Conservation (phyloP, 2,888 invertebrate species). For the Ichneumoninae sp. region DNA sequence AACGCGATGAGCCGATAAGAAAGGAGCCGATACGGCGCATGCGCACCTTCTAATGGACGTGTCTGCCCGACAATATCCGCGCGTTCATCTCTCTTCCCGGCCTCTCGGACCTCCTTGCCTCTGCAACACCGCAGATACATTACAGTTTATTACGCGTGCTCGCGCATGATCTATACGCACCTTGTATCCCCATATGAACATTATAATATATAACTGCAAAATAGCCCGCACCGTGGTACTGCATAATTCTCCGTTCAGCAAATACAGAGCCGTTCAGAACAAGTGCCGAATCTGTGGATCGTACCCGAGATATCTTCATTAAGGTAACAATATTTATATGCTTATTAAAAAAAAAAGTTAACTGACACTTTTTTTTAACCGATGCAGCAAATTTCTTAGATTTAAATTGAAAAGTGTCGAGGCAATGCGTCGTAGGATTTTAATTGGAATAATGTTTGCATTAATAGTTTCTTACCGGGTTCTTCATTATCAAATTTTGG, state of each 20-base stretch:
- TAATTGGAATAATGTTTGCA: too few species aligned
- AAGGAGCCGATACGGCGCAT: constrained; percentile 33
- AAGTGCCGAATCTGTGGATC: neutral
- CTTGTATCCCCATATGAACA: constrained; percentile 9
- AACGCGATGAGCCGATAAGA: constrained; percentile 56
- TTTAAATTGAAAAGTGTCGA: too few species aligned
- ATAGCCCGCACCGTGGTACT: neutral
- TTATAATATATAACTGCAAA: constrained; percentile 21
- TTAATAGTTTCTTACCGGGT: too few species aligned
- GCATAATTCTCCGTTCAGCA: constrained; percentile 2
- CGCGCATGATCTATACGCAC: constrained; percentile 50
- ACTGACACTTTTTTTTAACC: too few species aligned
- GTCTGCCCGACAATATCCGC: constrained; percentile 47
- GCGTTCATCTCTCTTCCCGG: constrained; percentile 18
- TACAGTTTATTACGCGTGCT: constrained; percentile 56
- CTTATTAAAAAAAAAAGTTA: too few species aligned
- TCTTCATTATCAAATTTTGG: too few species aligned
- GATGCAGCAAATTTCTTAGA: too few species aligned
- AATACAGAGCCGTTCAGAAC: neutral
- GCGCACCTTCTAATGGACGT: constrained; percentile 54
- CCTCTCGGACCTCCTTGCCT: constrained; percentile 7
- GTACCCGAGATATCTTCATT: neutral
- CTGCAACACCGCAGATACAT: constrained; percentile 43
- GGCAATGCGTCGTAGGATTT: too few species aligned
- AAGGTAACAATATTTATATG: too few species aligned